A percentile compares a stretch with the other conserved stretches of the same genome.
These are phyloP conservation scores for Paracanthobrama guichenoti DNA, from an alignment of 2,113 vertebrate species.

Conservation along the genomic window DNA sequence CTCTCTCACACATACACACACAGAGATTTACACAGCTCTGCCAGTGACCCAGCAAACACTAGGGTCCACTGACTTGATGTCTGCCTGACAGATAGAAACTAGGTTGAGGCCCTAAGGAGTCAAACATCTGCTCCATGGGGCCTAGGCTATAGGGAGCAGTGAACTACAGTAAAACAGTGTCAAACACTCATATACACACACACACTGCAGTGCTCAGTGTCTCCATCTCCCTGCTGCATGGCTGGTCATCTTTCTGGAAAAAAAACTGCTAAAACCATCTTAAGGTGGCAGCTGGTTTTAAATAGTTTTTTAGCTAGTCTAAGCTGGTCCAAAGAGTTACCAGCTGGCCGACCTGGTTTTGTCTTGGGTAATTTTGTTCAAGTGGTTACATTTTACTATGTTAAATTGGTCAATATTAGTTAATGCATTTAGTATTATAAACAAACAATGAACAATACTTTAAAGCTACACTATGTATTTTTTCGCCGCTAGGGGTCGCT, in stretches of 20 bases:
- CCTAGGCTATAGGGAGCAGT: constrained; percentile 59
- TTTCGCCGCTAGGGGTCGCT: too few relatives aligned
- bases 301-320: background rate
- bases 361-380: background rate
- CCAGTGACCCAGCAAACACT: constrained; percentile 63
- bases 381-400: background rate
- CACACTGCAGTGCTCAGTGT: constrained; percentile 7
- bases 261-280: background rate
- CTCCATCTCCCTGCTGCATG: background rate
- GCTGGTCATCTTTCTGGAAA: background rate
- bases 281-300: background rate
- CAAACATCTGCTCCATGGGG: constrained; percentile 45
- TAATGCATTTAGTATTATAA: background rate
- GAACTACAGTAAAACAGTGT: constrained; percentile 68
- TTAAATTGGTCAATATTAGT: background rate
- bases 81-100: constrained; percentile 57
- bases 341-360: background rate
- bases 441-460: background rate
- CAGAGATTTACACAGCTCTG: constrained; percentile 58
- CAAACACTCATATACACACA: background rate
- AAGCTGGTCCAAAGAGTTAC: background rate
- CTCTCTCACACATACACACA: constrained; percentile 68
- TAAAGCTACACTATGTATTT: background rate
- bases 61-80: constrained; percentile 58
- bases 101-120: constrained; percentile 45